Evolutionary conservation across 2,797 vertebrate genomes (phyloP).

Genomic region (Petrocephalus schoutedeni): DNA sequence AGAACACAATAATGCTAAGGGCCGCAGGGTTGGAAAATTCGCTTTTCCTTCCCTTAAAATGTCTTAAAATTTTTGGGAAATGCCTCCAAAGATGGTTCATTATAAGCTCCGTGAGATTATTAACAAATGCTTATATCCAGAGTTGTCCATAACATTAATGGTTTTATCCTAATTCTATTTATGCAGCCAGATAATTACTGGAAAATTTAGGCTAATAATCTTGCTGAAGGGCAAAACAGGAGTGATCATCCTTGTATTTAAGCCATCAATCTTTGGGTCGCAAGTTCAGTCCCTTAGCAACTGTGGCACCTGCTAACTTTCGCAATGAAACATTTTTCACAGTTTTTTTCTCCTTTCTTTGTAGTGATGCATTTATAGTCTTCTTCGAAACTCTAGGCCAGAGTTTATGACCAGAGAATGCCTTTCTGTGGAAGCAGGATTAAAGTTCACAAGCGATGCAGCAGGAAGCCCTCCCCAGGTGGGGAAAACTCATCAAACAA

Average conservation of each 20-base stretch:
- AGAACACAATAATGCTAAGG: background rate
- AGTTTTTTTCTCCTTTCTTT: background rate
- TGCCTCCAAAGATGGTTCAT: background rate
- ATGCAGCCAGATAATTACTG: slow-evolving; percentile 5
- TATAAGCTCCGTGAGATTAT: background rate
- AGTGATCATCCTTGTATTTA: background rate
- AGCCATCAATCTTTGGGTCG: background rate
- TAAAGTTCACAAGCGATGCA: background rate
- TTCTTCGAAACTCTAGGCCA: background rate
- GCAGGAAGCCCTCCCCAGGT: background rate
- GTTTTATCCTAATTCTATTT: slow-evolving; percentile 12
- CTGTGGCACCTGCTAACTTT: background rate
- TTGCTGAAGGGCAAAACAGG: background rate
- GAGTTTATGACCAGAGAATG: background rate
- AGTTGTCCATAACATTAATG: background rate
- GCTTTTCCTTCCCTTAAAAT: background rate
- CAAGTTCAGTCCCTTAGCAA: background rate
- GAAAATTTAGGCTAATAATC: slow-evolving; percentile 6
- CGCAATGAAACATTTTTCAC: background rate
- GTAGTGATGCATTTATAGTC: background rate
- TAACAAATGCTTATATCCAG: background rate
- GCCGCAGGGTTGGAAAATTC: background rate
- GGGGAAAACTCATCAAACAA: slow-evolving; percentile 14
- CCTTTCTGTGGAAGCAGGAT: background rate
- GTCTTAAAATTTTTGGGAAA: background rate